Evolutionary conservation across 2,797 vertebrate species (phyloP).

Genomic region (Poeciliopsis turneri): DNA sequence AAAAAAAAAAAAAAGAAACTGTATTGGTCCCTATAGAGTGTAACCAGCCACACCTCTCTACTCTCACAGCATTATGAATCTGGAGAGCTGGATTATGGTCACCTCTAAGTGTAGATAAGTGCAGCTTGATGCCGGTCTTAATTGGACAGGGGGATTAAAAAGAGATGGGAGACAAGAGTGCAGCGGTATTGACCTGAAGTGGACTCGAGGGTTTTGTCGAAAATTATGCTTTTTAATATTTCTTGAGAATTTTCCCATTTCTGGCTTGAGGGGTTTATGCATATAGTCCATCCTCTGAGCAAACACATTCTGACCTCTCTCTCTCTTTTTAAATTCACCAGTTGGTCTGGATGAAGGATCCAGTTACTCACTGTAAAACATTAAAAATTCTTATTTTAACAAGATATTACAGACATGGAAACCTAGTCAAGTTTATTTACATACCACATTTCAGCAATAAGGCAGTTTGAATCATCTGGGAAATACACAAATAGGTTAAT

Average conservation of each 20-base stretch:
- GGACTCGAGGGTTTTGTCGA: background rate
- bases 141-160: conserved; percentile 21
- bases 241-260: background rate
- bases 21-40: background rate
- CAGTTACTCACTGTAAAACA: background rate
- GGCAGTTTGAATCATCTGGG: too few relatives aligned
- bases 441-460: too few relatives aligned
- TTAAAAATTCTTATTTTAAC: background rate
- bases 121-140: conserved; percentile 3
- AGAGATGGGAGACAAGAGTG: background rate
- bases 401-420: too few relatives aligned
- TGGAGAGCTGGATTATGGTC: conserved; percentile 18
- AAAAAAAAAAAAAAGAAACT: background rate
- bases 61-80: conserved; percentile 12
- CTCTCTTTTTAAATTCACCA: background rate
- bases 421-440: too few relatives aligned
- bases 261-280: background rate
- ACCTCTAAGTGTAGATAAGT: background rate
- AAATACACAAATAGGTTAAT: too few relatives aligned
- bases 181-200: background rate
- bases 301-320: background rate
- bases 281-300: background rate
- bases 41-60: conserved; percentile 8
- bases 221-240: background rate
- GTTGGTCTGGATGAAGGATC: background rate